Evolutionary conservation across 1,140 invertebrate genomes (phyloP).

Genomic region (Caenorhabditis remanei): DNA sequence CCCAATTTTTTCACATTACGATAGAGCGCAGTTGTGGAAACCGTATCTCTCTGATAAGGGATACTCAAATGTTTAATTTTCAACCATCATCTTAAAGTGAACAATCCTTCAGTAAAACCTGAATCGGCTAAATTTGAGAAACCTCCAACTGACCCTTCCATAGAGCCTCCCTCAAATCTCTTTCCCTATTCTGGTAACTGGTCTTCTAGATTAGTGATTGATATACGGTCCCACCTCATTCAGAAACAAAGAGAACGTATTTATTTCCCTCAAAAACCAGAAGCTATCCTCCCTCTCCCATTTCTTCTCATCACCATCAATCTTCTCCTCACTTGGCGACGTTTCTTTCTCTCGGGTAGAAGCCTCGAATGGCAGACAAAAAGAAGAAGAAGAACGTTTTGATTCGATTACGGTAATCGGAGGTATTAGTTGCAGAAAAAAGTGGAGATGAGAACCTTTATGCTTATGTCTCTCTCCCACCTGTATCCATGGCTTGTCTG

Average conservation of each 20-base stretch:
- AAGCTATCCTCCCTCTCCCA: neutral
- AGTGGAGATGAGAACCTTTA: slow-evolving; percentile 18
- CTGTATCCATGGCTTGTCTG: neutral
- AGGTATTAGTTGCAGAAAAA: too few relatives aligned
- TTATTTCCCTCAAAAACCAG: slow-evolving; percentile 52
- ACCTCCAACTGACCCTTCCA: too few relatives aligned
- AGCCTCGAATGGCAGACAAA: neutral
- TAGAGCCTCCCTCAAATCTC: too few relatives aligned
- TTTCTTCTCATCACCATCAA: slow-evolving; percentile 34
- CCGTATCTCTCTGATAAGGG: too few relatives aligned
- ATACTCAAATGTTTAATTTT: too few relatives aligned
- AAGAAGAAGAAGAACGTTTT: neutral
- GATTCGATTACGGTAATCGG: slow-evolving; percentile 55
- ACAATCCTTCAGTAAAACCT: too few relatives aligned
- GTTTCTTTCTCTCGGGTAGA: neutral
- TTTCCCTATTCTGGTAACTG: too few relatives aligned
- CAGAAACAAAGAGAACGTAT: slow-evolving; percentile 17
- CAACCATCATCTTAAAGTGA: too few relatives aligned
- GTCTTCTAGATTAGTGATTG: neutral
- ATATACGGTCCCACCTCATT: neutral
- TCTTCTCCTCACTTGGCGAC: slow-evolving; percentile 39
- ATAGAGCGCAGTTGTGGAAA: too few relatives aligned
- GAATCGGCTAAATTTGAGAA: too few relatives aligned
- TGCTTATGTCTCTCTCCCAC: neutral
- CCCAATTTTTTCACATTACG: too few relatives aligned